These are phyloP conservation scores for Zonotrichia albicollis DNA, from an alignment of 2,797 vertebrate genomes.

Conservation along the genomic window DNA sequence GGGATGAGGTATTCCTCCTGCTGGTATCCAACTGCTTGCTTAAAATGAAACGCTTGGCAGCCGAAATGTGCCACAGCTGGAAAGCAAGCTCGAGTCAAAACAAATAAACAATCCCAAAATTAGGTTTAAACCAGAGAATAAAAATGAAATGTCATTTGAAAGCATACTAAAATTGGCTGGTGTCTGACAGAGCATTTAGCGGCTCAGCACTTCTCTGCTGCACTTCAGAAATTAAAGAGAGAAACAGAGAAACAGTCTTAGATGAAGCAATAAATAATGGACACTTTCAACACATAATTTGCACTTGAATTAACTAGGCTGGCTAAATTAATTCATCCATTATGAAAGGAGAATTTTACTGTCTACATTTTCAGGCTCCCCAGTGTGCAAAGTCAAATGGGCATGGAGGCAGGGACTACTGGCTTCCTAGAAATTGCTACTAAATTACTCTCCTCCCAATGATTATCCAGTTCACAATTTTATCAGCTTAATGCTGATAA, in stretches of 20 bases:
- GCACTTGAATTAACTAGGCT: constrained; percentile 60
- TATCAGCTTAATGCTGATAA: not conserved
- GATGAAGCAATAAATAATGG: constrained; percentile 62
- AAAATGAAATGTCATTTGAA: constrained; percentile 21
- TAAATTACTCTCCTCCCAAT: constrained; percentile 2
- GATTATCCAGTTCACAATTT: not conserved
- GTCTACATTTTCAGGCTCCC: constrained; percentile 44
- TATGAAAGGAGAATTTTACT: constrained; percentile 57
- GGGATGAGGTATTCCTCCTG: not conserved
- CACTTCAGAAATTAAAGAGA: constrained; percentile 40
- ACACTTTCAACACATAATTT: constrained; percentile 58
- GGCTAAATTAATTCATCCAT: constrained; percentile 61
- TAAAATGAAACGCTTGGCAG: not conserved
- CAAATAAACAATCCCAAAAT: constrained; percentile 48
- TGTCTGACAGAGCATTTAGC: constrained; percentile 14
- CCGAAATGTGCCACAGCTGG: not conserved
- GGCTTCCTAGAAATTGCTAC: not conserved
- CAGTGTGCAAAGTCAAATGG: constrained; percentile 28
- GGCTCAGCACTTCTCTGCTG: constrained; percentile 29
- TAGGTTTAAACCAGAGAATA: constrained; percentile 9
- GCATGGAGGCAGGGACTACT: not conserved
- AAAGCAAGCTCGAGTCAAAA: not conserved
- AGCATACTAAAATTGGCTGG: not conserved
- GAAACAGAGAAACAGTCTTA: constrained; percentile 42
- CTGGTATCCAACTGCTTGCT: not conserved